phyloP scores from a whole-genome alignment of 1,140 invertebrate genomes.

The Scaptomyza hsui region DNA sequence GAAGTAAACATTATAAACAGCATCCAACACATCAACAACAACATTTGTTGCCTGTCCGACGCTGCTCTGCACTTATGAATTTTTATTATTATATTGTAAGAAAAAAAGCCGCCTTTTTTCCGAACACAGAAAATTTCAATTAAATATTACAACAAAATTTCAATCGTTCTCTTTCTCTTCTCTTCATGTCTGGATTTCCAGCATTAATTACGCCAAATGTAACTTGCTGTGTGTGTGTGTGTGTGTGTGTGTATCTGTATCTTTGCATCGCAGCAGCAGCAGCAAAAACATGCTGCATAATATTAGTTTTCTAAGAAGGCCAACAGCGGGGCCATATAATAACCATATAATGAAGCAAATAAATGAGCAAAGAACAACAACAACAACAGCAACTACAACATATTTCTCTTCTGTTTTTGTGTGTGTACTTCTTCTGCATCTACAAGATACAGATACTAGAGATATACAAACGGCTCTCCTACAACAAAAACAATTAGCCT shows the following conservation, averaged over 20 bases:
- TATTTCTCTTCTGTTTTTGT: constrained; percentile 35
- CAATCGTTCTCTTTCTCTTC: constrained; percentile 18
- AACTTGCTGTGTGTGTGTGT: constrained; percentile 26
- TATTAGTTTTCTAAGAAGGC: constrained; percentile 78
- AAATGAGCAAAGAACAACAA: constrained; percentile 72
- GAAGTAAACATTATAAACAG: constrained; percentile 53
- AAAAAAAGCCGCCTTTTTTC: constrained; percentile 36
- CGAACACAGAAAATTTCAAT: constrained; percentile 64
- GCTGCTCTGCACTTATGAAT: constrained; percentile 74
- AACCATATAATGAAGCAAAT: constrained; percentile 79
- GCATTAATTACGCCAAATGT: constrained; percentile 80
- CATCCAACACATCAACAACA: constrained; percentile 38
- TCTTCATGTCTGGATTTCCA: constrained; percentile 61
- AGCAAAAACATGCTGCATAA: constrained; percentile 74
- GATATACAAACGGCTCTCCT: constrained; percentile 18
- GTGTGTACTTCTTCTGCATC: constrained; percentile 9
- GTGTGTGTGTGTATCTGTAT: constrained; percentile 53
- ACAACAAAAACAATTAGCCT: constrained; percentile 79
- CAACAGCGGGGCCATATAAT: constrained; percentile 59
- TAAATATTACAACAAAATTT: constrained; percentile 80
- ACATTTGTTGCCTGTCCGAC: constrained; percentile 10
- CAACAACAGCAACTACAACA: constrained; percentile 37
- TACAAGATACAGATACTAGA: constrained; percentile 9
- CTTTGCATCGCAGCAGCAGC: constrained; percentile 62
- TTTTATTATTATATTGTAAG: constrained; percentile 56